These are phyloP conservation scores for Poecilia latipinna DNA, from an alignment of 2,113 vertebrate genomes.

Conservation along the genomic window DNA sequence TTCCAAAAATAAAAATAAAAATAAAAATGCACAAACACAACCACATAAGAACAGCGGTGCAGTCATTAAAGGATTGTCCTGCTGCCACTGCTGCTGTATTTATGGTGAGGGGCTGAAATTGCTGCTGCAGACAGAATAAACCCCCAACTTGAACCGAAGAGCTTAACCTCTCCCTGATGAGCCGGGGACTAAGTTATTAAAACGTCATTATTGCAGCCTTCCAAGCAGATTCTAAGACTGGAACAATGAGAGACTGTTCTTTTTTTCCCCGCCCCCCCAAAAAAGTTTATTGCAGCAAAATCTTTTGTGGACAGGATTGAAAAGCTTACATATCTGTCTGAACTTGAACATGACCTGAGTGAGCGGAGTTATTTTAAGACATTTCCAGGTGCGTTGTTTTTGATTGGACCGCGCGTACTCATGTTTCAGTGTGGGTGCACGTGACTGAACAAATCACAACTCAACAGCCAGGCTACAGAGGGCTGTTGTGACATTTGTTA, in stretches of 20 bases:
- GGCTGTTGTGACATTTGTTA: slow-evolving; percentile 65
- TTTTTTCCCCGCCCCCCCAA: slow-evolving; percentile 19
- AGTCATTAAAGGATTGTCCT: slow-evolving; percentile 51
- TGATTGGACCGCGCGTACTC: slow-evolving; percentile 2
- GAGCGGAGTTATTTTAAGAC: not conserved
- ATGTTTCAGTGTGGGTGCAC: slow-evolving; percentile 7
- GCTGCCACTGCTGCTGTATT: slow-evolving; percentile 17
- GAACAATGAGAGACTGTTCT: slow-evolving; percentile 66
- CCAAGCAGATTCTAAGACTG: slow-evolving; percentile 57
- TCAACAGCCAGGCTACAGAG: slow-evolving; percentile 14
- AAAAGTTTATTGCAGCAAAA: slow-evolving; percentile 48
- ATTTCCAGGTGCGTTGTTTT: not conserved
- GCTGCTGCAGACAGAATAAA: slow-evolving; percentile 64
- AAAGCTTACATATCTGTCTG: not conserved
- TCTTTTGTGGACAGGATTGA: not conserved
- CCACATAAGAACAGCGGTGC: slow-evolving; percentile 20
- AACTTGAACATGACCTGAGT: not conserved
- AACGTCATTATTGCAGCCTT: slow-evolving; percentile 69
- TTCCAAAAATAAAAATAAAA: not conserved
- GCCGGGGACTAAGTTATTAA: slow-evolving; percentile 71
- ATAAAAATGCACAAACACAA: slow-evolving; percentile 43
- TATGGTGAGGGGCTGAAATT: slow-evolving; percentile 44
- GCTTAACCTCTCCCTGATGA: slow-evolving; percentile 59
- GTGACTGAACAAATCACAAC: not conserved
- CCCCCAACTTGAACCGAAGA: slow-evolving; percentile 49